Evolutionary conservation across 2,888 invertebrate species (phyloP).

Genomic region (Gordius sp.): DNA sequence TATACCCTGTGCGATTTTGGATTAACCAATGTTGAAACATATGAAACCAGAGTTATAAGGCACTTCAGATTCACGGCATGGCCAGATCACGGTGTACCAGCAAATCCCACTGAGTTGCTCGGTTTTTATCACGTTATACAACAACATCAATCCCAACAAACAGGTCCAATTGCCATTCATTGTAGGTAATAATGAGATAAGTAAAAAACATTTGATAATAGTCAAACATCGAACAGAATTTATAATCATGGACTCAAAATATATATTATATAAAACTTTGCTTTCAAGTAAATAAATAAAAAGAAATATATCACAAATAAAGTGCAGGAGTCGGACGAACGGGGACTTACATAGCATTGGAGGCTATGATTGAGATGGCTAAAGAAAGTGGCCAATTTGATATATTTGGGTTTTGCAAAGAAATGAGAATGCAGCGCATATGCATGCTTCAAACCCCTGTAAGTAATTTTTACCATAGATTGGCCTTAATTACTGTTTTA

Average conservation of each 20-base stretch:
- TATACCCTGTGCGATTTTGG: slow-evolving; percentile 11
- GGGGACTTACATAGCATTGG: slow-evolving; percentile 4
- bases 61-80: slow-evolving; percentile 63
- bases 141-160: background rate
- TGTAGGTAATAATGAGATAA: slow-evolving; percentile 41
- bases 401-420: background rate
- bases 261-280: too few species aligned
- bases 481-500: too few species aligned
- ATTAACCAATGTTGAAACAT: slow-evolving; percentile 7
- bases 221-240: too few species aligned
- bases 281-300: too few species aligned
- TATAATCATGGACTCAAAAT: too few species aligned
- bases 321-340: slow-evolving; percentile 9
- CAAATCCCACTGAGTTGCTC: slow-evolving; percentile 88
- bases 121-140: slow-evolving; percentile 32
- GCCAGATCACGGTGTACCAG: slow-evolving; percentile 96
- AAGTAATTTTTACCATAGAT: background rate
- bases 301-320: background rate
- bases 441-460: background rate
- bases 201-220: too few species aligned
- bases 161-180: slow-evolving; percentile 74
- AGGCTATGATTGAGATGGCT: background rate
- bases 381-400: background rate
- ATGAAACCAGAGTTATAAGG: background rate
- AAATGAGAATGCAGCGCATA: slow-evolving; percentile 8